Evolutionary conservation across 2,113 vertebrate species (phyloP).

Genomic region (Todiramphus saurophagus): DNA sequence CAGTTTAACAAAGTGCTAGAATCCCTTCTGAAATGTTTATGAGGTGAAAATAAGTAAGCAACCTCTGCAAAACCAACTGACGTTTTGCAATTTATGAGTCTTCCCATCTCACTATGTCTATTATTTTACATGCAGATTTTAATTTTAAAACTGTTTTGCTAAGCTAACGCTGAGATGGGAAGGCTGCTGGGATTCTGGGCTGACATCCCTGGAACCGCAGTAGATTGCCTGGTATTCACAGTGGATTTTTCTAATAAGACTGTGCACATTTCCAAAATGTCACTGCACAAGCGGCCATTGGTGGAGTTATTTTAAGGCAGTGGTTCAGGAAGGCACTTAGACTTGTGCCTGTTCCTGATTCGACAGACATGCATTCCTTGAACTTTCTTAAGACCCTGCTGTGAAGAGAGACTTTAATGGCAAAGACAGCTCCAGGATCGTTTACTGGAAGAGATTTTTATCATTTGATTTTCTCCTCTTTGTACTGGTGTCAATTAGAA

Average conservation of each 20-base stretch:
- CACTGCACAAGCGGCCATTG: slow-evolving; percentile 19
- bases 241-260: background rate
- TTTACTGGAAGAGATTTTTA: slow-evolving; percentile 33
- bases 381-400: slow-evolving; percentile 13
- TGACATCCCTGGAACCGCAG: background rate
- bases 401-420: slow-evolving; percentile 19
- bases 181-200: background rate
- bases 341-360: background rate
- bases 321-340: background rate
- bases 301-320: slow-evolving; percentile 21
- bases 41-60: slow-evolving; percentile 32
- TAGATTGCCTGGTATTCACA: background rate
- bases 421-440: background rate
- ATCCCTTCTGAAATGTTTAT: slow-evolving; percentile 24
- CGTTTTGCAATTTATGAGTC: background rate
- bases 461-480: background rate
- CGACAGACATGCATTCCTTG: background rate
- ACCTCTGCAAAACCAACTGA: background rate
- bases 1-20: background rate
- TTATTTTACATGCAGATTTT: background rate
- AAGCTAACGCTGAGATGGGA: background rate
- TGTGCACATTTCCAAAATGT: background rate
- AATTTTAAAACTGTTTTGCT: background rate
- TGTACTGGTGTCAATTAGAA: background rate
- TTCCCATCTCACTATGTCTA: background rate